phyloP scores from a whole-genome alignment of 2,113 vertebrate genomes.

The Aythya baeri region DNA sequence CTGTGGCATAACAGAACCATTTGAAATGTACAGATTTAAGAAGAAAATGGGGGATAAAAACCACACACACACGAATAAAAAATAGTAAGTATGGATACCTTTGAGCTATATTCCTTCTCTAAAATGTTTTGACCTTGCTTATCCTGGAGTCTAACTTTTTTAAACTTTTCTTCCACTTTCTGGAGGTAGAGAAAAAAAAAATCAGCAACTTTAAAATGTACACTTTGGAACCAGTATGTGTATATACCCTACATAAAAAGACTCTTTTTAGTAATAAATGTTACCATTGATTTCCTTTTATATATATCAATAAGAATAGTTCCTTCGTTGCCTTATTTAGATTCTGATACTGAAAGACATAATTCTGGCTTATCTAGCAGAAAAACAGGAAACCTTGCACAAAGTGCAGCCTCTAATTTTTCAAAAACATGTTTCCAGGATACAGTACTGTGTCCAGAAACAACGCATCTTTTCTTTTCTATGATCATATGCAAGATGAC shows the following conservation, averaged over 20 bases:
- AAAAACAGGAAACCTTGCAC: neutral
- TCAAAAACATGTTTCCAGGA: neutral
- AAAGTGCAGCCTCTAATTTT: neutral
- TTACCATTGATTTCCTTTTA: neutral
- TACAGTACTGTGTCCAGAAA: neutral
- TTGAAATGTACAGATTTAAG: neutral
- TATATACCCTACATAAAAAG: neutral
- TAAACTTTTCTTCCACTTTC: slow-evolving; percentile 75
- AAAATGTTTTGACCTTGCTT: slow-evolving; percentile 59
- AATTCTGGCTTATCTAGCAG: neutral
- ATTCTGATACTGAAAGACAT: neutral
- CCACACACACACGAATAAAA: neutral
- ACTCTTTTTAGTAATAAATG: neutral
- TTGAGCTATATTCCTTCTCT: slow-evolving; percentile 69
- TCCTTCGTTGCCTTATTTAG: neutral
- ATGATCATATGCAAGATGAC: neutral
- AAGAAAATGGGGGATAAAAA: neutral
- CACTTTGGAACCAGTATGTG: neutral
- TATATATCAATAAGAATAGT: neutral
- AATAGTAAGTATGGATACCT: slow-evolving; percentile 69
- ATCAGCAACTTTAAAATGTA: neutral
- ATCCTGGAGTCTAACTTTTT: slow-evolving; percentile 67
- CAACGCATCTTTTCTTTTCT: neutral
- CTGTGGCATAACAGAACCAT: neutral
- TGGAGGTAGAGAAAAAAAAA: slow-evolving; percentile 51